phyloP scores from a whole-genome alignment of 2,888 invertebrate genomes.

The Melanostoma mellinum region DNA sequence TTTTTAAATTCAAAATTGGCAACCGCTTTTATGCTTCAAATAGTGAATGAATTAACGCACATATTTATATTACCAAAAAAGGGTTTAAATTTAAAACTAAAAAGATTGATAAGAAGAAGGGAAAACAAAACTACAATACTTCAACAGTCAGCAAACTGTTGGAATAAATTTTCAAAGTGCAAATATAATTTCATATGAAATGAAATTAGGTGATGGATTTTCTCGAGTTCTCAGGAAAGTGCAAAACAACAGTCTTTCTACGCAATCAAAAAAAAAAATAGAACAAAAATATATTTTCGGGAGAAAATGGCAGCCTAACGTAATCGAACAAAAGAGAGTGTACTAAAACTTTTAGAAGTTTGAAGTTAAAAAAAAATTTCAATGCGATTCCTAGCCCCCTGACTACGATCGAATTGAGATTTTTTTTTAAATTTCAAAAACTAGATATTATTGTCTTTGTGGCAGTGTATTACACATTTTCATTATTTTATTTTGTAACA shows the following conservation, averaged over 20 bases:
- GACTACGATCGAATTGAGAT: conserved; percentile 21
- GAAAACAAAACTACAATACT: conserved; percentile 42
- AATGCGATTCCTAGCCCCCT: conserved; percentile 20
- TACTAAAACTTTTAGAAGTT: conserved; percentile 41
- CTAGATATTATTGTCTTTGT: conserved; percentile 36
- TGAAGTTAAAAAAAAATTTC: conserved; percentile 48
- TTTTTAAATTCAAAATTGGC: conserved; percentile 13
- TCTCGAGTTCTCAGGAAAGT: conserved; percentile 78
- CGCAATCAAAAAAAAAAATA: conserved; percentile 26
- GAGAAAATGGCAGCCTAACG: conserved; percentile 77
- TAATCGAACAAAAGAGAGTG: conserved; percentile 77
- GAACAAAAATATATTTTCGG: conserved; percentile 55
- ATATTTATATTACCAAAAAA: background rate
- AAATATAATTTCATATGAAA: conserved; percentile 60
- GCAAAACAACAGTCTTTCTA: conserved; percentile 62
- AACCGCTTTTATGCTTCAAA: conserved; percentile 32
- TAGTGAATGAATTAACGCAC: conserved; percentile 31
- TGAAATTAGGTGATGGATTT: conserved; percentile 78
- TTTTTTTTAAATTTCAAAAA: conserved; percentile 61
- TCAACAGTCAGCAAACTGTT: conserved; percentile 9
- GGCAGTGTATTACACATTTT: background rate
- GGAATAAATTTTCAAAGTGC: conserved; percentile 11
- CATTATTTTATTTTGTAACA: conserved; percentile 1
- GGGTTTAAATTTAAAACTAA: background rate
- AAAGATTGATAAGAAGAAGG: conserved; percentile 53